phyloP scores from a whole-genome alignment of 2,113 vertebrate species.

The Gadus chalcogrammus region DNA sequence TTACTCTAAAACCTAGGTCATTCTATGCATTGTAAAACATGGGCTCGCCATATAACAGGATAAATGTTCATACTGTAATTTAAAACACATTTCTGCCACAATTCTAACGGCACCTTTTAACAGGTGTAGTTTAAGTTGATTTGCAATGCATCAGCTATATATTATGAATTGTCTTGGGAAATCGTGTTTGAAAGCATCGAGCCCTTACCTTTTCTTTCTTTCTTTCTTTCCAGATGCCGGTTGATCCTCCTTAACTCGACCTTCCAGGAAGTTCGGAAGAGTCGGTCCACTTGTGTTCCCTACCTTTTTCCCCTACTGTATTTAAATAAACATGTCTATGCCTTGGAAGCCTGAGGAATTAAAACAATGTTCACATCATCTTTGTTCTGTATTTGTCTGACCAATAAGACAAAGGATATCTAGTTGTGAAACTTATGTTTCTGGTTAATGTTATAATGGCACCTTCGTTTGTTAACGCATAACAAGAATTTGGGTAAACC shows the following conservation, averaged over 20 bases:
- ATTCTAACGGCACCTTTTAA: no score
- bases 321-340: conserved; percentile 68
- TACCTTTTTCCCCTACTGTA: conserved; percentile 45
- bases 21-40: no score
- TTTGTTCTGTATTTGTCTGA: conserved; percentile 10
- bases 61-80: no score
- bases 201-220: not conserved
- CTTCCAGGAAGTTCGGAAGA: conserved; percentile 1
- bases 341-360: conserved; percentile 29
- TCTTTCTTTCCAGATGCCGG: conserved; percentile 24
- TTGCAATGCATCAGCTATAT: no score
- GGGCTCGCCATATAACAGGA: no score
- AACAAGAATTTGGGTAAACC: no score
- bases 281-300: conserved; percentile 27
- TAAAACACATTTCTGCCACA: no score
- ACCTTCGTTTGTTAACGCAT: no score
- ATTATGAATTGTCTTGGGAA: no score
- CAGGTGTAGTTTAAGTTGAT: no score
- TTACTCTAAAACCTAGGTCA: no score
- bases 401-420: conserved; percentile 43
- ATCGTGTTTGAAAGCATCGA: no score
- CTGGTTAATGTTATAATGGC: not conserved
- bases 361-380: conserved; percentile 7
- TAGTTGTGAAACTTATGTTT: not conserved
- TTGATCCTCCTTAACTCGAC: not conserved